Conservation (phyloP, 2,888 invertebrate genomes). For the Mythimna ferrago region DNA sequence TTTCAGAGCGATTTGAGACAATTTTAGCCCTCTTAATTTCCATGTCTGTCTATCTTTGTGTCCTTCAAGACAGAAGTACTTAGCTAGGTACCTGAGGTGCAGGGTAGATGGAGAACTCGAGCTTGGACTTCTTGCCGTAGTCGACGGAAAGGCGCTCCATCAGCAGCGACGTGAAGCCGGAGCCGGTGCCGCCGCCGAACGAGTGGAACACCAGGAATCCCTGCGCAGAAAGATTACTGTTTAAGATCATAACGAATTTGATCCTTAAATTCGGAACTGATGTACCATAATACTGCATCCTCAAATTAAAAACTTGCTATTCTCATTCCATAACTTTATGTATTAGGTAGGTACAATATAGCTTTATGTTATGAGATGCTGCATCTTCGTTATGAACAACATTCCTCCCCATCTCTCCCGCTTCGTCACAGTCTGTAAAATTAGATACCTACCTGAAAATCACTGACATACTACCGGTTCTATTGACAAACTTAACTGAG, state of each 20-base stretch:
- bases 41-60: neutral
- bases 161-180: slow-evolving; percentile 97
- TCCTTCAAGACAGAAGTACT: neutral
- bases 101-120: slow-evolving; percentile 98
- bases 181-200: slow-evolving; percentile 97
- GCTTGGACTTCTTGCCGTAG: slow-evolving; percentile 98
- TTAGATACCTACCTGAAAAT: neutral
- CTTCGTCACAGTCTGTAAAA: neutral
- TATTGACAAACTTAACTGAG: neutral
- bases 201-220: slow-evolving; percentile 98
- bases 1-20: neutral
- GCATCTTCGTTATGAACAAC: no score
- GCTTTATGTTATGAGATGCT: no score
- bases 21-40: neutral
- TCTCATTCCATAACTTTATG: neutral
- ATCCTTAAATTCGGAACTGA: neutral
- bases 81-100: slow-evolving; percentile 94
- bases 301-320: neutral
- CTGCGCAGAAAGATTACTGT: slow-evolving; percentile 71
- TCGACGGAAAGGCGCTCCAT: slow-evolving; percentile 98
- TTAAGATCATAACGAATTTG: neutral
- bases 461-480: neutral
- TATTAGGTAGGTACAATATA: no score
- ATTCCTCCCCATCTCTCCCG: neutral
- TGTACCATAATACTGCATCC: neutral